These are phyloP conservation scores for Chaetogeoica ovagalla DNA, from an alignment of 2,888 invertebrate genomes.

Conservation along the genomic window DNA sequence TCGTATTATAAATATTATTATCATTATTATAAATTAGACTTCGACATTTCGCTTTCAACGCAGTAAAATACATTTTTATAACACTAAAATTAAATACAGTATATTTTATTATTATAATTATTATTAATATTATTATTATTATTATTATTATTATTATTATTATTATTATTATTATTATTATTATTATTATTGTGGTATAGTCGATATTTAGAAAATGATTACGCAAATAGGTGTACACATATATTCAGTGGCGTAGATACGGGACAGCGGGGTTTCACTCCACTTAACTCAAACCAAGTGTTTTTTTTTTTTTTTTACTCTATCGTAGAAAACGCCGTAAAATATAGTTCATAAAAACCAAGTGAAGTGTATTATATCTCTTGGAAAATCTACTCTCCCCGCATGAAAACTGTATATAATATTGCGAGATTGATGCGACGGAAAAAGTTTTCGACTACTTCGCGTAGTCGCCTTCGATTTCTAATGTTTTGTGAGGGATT, in stretches of 20 bases:
- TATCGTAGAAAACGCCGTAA: too few species aligned
- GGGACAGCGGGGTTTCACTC: too few species aligned
- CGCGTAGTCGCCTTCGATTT: not conserved
- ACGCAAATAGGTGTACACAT: not conserved
- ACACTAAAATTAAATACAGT: not conserved
- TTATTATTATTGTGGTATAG: not conserved
- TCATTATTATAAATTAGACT: constrained; percentile 16
- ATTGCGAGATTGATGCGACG: too few species aligned
- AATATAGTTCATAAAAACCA: too few species aligned
- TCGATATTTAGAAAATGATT: constrained; percentile 22
- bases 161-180: not conserved
- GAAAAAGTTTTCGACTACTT: not conserved
- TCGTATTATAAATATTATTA: too few species aligned
- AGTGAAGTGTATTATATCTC: not conserved
- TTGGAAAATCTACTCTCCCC: too few species aligned
- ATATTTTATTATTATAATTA: too few species aligned
- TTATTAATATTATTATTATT: not conserved
- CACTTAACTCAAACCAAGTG: too few species aligned
- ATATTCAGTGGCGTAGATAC: constrained; percentile 18
- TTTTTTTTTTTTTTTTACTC: not conserved
- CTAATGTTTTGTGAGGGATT: not conserved
- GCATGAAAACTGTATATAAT: not conserved
- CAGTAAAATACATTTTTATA: not conserved
- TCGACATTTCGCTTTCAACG: constrained; percentile 20
- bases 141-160: not conserved